phyloP scores from a whole-genome alignment of 2,888 invertebrate species.

The Carcina quercana region DNA sequence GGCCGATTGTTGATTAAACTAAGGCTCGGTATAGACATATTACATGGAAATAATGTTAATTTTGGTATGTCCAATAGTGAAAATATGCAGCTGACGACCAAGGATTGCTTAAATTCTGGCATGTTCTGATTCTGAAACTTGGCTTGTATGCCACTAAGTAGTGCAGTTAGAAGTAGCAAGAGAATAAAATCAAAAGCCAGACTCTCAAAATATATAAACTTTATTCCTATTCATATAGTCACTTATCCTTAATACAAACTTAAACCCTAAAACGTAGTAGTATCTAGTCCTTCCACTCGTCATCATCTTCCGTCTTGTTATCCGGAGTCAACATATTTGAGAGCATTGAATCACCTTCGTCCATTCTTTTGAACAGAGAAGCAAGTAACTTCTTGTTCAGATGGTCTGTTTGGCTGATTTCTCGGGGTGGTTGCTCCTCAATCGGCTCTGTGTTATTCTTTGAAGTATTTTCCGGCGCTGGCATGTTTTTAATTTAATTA shows the following conservation, averaged over 20 bases:
- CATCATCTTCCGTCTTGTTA: slow-evolving; percentile 38
- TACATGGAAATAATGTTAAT: too few relatives aligned
- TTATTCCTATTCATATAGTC: neutral
- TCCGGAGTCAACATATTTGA: slow-evolving; percentile 50
- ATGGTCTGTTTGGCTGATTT: slow-evolving; percentile 77
- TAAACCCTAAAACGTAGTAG: slow-evolving; percentile 10
- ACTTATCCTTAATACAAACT: neutral
- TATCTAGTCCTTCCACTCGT: slow-evolving; percentile 50
- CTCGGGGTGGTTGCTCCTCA: slow-evolving; percentile 48
- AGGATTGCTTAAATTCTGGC: too few relatives aligned
- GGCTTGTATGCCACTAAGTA: too few relatives aligned
- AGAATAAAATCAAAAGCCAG: too few relatives aligned
- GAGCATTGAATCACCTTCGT: slow-evolving; percentile 44
- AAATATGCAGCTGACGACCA: too few relatives aligned
- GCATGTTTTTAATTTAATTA: slow-evolving; percentile 31
- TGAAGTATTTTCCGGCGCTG: slow-evolving; percentile 44
- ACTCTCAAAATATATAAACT: too few relatives aligned
- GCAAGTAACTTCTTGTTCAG: slow-evolving; percentile 78
- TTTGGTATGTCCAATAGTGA: too few relatives aligned
- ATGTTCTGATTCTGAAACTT: too few relatives aligned
- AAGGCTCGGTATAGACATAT: too few relatives aligned
- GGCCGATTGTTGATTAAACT: too few relatives aligned
- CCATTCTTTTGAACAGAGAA: slow-evolving; percentile 76
- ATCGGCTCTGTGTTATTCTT: slow-evolving; percentile 30
- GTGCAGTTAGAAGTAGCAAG: too few relatives aligned